Percentiles rank a stretch among this genome's conserved stretches.
Conservation (phyloP, 2,888 invertebrate genomes). For the Slavum lentiscoides region DNA sequence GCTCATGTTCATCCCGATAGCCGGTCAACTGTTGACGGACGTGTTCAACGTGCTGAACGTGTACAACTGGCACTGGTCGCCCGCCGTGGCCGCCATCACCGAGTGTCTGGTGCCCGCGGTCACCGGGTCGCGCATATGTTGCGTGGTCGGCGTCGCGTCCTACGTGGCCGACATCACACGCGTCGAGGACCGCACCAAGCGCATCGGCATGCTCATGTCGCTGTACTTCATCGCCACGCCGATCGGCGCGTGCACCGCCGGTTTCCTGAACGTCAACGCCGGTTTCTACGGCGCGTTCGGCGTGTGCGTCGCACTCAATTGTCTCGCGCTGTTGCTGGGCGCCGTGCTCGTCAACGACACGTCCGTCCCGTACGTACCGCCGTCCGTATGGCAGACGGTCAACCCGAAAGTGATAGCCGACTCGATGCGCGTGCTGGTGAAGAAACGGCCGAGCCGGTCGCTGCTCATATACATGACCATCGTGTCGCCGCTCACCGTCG, state of each 20-base stretch:
- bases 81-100: slow-evolving; percentile 55
- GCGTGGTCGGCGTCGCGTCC: slow-evolving; percentile 56
- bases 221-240: slow-evolving; percentile 55
- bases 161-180: slow-evolving; percentile 56
- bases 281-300: slow-evolving; percentile 54
- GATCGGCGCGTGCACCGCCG: slow-evolving; percentile 53
- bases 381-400: slow-evolving; percentile 42
- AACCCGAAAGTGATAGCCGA: slow-evolving; percentile 39
- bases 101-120: slow-evolving; percentile 56
- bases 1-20: slow-evolving; percentile 54
- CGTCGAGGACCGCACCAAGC: slow-evolving; percentile 55
- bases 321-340: slow-evolving; percentile 47
- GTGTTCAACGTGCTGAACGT: slow-evolving; percentile 55
- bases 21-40: slow-evolving; percentile 55
- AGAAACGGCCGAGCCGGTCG: slow-evolving; percentile 52
- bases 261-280: slow-evolving; percentile 45
- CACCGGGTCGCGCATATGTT: slow-evolving; percentile 56
- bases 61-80: slow-evolving; percentile 56
- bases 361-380: slow-evolving; percentile 33
- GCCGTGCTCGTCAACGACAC: slow-evolving; percentile 35
- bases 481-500: slow-evolving; percentile 54
- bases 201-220: slow-evolving; percentile 54
- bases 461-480: slow-evolving; percentile 52
- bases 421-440: slow-evolving; percentile 49
- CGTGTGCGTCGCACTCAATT: slow-evolving; percentile 52